These are phyloP conservation scores for Psephotus haematonotus DNA, from an alignment of 2,113 vertebrate genomes.

Conservation along the genomic window DNA sequence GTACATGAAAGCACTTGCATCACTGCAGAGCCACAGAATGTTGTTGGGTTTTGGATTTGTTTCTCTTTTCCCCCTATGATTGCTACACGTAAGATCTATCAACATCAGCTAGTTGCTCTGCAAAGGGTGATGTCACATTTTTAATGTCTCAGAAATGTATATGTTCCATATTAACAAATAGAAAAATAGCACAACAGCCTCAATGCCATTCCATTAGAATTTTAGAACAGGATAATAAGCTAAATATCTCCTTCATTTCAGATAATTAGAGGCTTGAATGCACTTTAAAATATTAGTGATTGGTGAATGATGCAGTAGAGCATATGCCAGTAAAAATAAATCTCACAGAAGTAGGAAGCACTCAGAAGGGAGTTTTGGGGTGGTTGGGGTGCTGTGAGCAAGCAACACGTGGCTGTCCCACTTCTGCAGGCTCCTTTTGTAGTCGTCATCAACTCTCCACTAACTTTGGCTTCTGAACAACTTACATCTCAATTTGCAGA, in stretches of 20 bases:
- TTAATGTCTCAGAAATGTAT: not conserved
- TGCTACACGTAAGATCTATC: not conserved
- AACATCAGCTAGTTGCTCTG: not conserved
- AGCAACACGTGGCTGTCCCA: accelerated
- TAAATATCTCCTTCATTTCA: not conserved
- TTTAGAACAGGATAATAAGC: not conserved
- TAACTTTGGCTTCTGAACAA: not conserved
- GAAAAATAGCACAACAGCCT: not conserved
- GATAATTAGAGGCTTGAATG: not conserved
- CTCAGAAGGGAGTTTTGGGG: not conserved
- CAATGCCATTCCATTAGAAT: not conserved
- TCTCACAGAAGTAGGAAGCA: accelerated
- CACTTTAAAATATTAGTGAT: not conserved
- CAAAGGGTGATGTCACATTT: not conserved
- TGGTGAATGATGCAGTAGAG: not conserved
- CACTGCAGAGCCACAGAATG: not conserved
- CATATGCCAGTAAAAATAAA: not conserved
- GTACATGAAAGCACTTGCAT: not conserved
- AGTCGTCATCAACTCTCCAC: not conserved
- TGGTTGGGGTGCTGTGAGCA: not conserved
- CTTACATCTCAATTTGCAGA: not conserved
- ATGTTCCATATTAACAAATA: not conserved
- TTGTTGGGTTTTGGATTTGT: not conserved
- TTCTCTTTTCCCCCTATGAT: not conserved
- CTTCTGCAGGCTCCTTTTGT: not conserved